phyloP scores from a whole-genome alignment of 1,140 invertebrate species.

The Micrasema longulum region DNA sequence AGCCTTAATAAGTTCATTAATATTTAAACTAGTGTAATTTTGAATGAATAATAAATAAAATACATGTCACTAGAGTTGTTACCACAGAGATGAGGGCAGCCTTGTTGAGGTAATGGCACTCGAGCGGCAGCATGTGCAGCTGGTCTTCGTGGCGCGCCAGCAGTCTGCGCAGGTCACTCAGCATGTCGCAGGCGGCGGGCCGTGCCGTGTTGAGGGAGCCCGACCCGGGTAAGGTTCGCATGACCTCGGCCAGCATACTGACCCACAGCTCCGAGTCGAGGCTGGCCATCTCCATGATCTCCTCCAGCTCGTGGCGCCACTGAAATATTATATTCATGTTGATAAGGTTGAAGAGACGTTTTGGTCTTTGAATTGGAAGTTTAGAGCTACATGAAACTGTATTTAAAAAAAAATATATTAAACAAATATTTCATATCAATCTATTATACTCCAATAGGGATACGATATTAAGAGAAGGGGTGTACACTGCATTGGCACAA shows the following conservation, averaged over 20 bases:
- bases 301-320: slow-evolving; percentile 94
- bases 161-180: slow-evolving; percentile 87
- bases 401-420: no score
- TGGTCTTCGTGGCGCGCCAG: slow-evolving; percentile 89
- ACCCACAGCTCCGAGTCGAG: slow-evolving; percentile 96
- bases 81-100: slow-evolving; percentile 89
- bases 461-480: no score
- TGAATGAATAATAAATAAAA: no score
- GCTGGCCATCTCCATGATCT: slow-evolving; percentile 91
- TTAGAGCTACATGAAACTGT: no score
- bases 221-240: slow-evolving; percentile 91
- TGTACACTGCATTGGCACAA: no score
- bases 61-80: no score
- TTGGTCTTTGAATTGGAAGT: no score
- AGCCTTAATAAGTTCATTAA: no score
- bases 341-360: no score
- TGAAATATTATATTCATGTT: slow-evolving; percentile 68
- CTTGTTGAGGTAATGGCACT: slow-evolving; percentile 97
- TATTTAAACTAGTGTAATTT: no score
- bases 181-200: slow-evolving; percentile 90
- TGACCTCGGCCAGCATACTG: slow-evolving; percentile 94
- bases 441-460: no score
- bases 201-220: slow-evolving; percentile 59
- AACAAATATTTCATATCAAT: no score
- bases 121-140: slow-evolving; percentile 89